These are phyloP conservation scores for Meda fulgida DNA, from an alignment of 2,797 vertebrate species.

Conservation along the genomic window DNA sequence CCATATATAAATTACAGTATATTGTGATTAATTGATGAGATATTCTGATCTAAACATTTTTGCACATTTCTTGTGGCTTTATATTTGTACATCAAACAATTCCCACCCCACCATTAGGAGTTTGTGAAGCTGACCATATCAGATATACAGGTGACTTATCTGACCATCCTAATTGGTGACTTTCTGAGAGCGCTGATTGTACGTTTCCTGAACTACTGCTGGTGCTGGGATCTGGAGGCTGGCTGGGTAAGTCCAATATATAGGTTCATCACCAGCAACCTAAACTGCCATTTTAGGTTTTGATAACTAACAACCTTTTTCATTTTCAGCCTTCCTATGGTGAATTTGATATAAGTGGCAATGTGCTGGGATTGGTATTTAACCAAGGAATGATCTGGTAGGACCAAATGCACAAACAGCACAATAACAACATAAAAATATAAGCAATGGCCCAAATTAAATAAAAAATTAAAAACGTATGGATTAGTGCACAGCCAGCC, in stretches of 20 bases:
- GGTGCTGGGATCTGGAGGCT: constrained; percentile 99
- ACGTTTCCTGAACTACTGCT: constrained; percentile 97
- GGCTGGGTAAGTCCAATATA: constrained; percentile 87
- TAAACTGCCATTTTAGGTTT: not conserved
- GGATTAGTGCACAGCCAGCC: not conserved
- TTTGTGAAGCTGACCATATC: constrained; percentile 95
- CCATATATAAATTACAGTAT: not conserved
- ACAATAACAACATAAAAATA: not conserved
- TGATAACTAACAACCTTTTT: constrained; percentile 23
- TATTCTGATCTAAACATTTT: not conserved
- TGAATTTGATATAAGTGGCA: constrained; percentile 98
- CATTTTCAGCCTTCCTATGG: constrained; percentile 89
- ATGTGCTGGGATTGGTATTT: constrained; percentile 95
- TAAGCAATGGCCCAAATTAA: not conserved
- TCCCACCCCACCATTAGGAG: constrained; percentile 79
- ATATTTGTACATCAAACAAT: not conserved
- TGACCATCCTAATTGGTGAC: constrained; percentile 96
- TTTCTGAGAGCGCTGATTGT: constrained; percentile 95
- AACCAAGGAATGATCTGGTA: constrained; percentile 99
- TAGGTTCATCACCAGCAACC: not conserved
- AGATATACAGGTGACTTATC: constrained; percentile 94
- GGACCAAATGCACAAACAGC: constrained; percentile 33
- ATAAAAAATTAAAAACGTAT: not conserved
- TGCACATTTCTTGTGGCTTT: not conserved
- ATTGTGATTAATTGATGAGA: not conserved